Evolutionary conservation across 2,113 vertebrate species (phyloP), one percentile per base, ranked within the genome.

Genomic region (Nesogale talazaci): DNA sequence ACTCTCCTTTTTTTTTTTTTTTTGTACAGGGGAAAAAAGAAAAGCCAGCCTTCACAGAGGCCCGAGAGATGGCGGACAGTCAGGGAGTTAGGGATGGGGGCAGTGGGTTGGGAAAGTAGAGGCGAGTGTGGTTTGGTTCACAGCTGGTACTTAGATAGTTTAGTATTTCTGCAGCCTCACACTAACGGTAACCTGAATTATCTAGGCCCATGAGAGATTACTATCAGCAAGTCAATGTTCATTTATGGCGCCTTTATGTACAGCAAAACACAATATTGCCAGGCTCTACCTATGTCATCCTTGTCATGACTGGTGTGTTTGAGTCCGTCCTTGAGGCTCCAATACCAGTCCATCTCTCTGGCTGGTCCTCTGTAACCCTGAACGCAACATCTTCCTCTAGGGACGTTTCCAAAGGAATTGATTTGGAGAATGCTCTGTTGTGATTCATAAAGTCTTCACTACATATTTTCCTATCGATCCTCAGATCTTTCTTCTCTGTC

Each of bases 81-180:
- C 65, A 74, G 75, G 17, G 75, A 88, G 27, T 15, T 74, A 72
- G 23, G 20, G 56, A 67, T 65, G 31, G 65, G 42, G 90, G 65
- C 63, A 84, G 56, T 42, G 23, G 6, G 8, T 7, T 38, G 29
- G 63, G 80, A 96, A 86, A 75, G 90, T 75, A 86, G 52, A 34
- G 79, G 61, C n/a, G 92, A 95, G 80, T 74, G 77, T 84, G 89
- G 25, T 59, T 94, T 96, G 91, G 91, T 38, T 31, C 36, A 61
- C 4, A 34, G 70, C 94, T 91, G 88, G 83, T 16, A 42, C 72
- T 25, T 57, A 34, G 92, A 95, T 56, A 61, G 69, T 91, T 92
- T 42, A 74, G 65, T 92, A 74, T 74, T 85, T 69, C 88, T 22
- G 1, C 65, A 93, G 78, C 56, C 75, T 93, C 59, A n/a, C 20